Percentiles rank a stretch among this genome's conserved stretches.
Conservation (phyloP, 2,888 invertebrate genomes). For the Pantelozetes paolii region DNA sequence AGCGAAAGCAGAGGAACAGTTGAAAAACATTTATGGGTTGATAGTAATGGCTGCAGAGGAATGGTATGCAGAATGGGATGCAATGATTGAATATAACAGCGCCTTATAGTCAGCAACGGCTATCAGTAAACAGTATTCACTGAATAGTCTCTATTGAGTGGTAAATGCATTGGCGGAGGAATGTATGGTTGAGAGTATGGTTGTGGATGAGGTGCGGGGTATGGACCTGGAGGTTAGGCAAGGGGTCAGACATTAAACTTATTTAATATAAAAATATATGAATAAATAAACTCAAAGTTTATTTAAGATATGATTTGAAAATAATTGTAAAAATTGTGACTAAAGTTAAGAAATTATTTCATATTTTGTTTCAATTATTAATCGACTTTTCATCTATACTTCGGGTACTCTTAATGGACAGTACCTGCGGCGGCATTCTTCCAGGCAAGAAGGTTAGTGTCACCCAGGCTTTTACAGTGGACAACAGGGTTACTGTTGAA, state of each 20-base stretch:
- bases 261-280: background rate
- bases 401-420: background rate
- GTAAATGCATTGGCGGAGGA: background rate
- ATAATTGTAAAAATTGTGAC: constrained; percentile 4
- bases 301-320: background rate
- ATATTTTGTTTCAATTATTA: background rate
- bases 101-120: background rate
- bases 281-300: background rate
- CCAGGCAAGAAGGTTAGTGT: constrained; percentile 76
- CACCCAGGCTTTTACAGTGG: constrained; percentile 74
- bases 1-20: background rate
- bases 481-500: constrained; percentile 70
- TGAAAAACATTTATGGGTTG: no score
- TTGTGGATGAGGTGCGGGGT: background rate
- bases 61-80: background rate
- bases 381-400: background rate
- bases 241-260: background rate
- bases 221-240: background rate
- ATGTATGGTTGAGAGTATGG: background rate
- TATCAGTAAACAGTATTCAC: constrained; percentile 20
- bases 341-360: background rate
- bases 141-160: background rate
- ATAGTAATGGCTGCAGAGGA: background rate
- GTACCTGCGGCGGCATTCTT: constrained; percentile 51
- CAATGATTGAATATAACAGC: background rate